Percentiles rank a stretch among this genome's conserved stretches.
Conservation (phyloP, 1,140 invertebrate species). For the Alviniconcha marisindica region DNA sequence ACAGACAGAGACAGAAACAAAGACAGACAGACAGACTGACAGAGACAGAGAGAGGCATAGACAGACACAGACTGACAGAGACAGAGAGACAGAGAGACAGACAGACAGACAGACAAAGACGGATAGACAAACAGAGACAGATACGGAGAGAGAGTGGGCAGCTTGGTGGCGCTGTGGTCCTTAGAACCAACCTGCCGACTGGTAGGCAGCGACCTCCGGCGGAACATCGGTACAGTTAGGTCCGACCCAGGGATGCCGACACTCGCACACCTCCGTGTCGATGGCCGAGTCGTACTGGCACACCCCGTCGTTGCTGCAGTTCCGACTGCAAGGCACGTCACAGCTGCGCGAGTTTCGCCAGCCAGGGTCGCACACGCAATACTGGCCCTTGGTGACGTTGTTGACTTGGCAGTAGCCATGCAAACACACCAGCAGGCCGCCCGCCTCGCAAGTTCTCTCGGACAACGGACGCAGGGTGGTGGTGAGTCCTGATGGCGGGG, state of each 20-base stretch:
- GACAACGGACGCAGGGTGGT: neutral
- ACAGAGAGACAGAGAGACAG: too few relatives aligned
- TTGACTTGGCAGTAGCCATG: constrained; percentile 1
- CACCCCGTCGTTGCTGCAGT: neutral
- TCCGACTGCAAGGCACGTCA: neutral
- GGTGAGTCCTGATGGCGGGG: neutral
- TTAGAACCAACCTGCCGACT: too few relatives aligned
- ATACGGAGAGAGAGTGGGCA: too few relatives aligned
- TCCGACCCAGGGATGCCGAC: neutral
- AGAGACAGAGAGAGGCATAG: too few relatives aligned
- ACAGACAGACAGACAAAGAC: too few relatives aligned
- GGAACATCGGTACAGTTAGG: neutral
- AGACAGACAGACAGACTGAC: too few relatives aligned
- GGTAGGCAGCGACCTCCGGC: too few relatives aligned
- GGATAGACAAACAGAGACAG: too few relatives aligned
- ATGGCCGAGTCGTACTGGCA: neutral
- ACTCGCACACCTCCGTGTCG: neutral
- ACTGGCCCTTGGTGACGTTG: neutral
- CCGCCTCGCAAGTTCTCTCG: neutral
- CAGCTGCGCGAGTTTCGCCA: neutral
- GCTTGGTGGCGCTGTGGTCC: too few relatives aligned
- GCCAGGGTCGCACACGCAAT: neutral
- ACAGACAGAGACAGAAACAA: too few relatives aligned
- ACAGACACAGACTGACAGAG: too few relatives aligned
- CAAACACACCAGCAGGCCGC: neutral